phyloP scores from a whole-genome alignment of 1,140 invertebrate species.

The Heliconius hermathena region DNA sequence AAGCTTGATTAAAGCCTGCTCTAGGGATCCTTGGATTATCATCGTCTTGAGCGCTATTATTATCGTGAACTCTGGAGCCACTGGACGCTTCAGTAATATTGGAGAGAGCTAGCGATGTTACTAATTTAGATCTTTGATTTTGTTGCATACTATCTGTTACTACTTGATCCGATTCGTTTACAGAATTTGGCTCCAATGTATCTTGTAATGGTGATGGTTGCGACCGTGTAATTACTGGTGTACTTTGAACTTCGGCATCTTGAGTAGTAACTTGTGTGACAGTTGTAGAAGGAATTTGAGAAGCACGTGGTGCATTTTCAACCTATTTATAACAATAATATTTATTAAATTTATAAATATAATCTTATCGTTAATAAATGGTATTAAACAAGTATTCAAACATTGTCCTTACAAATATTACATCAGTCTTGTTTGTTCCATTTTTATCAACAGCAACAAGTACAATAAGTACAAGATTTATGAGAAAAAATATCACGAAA shows the following conservation, averaged over 20 bases:
- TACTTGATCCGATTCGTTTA: neutral
- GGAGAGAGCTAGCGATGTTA: constrained; percentile 14
- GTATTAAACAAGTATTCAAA: neutral
- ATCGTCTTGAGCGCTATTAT: constrained; percentile 14
- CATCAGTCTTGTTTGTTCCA: constrained; percentile 23
- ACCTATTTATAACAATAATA: neutral
- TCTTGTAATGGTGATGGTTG: neutral
- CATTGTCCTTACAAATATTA: constrained; percentile 39
- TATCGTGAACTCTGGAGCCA: neutral
- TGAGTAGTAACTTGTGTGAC: neutral
- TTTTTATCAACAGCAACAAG: constrained; percentile 49
- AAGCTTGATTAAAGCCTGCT: constrained; percentile 55
- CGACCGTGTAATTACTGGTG: neutral
- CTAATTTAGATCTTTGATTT: neutral
- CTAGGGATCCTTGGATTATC: constrained; percentile 45
- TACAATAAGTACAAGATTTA: constrained; percentile 56
- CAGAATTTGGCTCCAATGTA: neutral
- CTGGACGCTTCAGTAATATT: constrained; percentile 31
- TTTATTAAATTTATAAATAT: neutral
- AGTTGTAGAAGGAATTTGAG: neutral
- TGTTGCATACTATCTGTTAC: constrained; percentile 19
- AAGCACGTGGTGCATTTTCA: constrained; percentile 6
- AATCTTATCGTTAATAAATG: neutral
- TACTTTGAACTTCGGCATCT: constrained; percentile 19
- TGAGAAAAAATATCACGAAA: constrained; percentile 52